These are phyloP conservation scores for Criorhina ranunculi DNA, from an alignment of 2,888 invertebrate genomes.

Conservation along the genomic window DNA sequence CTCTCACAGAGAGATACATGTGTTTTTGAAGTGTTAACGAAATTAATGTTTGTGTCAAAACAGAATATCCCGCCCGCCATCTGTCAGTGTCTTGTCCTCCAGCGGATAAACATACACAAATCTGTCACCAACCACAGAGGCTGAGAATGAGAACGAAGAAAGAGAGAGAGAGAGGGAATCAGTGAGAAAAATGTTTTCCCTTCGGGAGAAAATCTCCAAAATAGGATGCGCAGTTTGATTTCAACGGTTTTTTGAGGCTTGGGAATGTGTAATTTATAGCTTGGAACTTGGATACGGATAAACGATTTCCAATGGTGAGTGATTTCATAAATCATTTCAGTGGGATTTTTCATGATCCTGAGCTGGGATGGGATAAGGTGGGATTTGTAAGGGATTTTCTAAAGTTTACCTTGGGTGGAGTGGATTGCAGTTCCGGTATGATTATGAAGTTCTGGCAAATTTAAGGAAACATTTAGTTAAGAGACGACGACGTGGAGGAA, in stretches of 20 bases:
- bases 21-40: slow-evolving; percentile 66
- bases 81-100: slow-evolving; percentile 68
- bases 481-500: no score
- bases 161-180: neutral
- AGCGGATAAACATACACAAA: slow-evolving; percentile 56
- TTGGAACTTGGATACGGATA: slow-evolving; percentile 38
- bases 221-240: slow-evolving; percentile 29
- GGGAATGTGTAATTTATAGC: slow-evolving; percentile 54
- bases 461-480: no score
- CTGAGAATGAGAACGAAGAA: neutral
- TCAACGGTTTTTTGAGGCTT: slow-evolving; percentile 17
- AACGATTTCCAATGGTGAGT: slow-evolving; percentile 62
- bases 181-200: slow-evolving; percentile 40
- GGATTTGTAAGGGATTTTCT: no score
- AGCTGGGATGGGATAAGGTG: no score
- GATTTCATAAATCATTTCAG: slow-evolving; percentile 62
- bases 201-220: slow-evolving; percentile 23
- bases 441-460: no score
- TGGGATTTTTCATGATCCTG: slow-evolving; percentile 29
- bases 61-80: slow-evolving; percentile 43
- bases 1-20: slow-evolving; percentile 45
- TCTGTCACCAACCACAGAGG: slow-evolving; percentile 54
- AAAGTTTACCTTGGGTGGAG: no score
- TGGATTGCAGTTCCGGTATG: no score
- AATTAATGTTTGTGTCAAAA: slow-evolving; percentile 63